phyloP scores from a whole-genome alignment of 2,888 invertebrate genomes.

The Masnerella sp. region DNA sequence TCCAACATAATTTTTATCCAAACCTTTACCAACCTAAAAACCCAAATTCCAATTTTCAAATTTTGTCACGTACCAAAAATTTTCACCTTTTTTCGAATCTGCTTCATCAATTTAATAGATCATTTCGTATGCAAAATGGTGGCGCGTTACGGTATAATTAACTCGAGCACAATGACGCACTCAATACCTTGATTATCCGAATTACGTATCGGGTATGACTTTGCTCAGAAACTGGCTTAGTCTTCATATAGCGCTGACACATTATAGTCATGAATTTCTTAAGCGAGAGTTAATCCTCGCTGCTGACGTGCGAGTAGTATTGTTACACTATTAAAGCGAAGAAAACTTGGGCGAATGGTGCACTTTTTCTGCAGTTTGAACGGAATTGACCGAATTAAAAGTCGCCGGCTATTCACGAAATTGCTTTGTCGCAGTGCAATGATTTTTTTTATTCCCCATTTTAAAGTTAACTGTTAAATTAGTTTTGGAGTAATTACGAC shows the following conservation, averaged over 20 bases:
- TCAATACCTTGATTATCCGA: conserved; percentile 27
- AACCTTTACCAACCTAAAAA: too few relatives aligned
- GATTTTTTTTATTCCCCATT: too few relatives aligned
- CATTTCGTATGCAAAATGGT: neutral
- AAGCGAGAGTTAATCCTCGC: conserved; percentile 17
- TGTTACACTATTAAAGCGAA: conserved; percentile 14
- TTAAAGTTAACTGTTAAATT: too few relatives aligned
- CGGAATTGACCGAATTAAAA: conserved; percentile 4
- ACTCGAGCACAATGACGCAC: neutral
- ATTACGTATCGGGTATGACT: conserved; percentile 12
- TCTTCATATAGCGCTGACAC: conserved; percentile 26
- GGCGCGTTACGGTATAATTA: neutral
- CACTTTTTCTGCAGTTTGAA: neutral
- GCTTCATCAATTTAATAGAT: too few relatives aligned
- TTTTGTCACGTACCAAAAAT: too few relatives aligned
- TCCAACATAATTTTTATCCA: too few relatives aligned
- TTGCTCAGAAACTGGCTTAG: conserved; percentile 19
- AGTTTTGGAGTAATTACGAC: too few relatives aligned
- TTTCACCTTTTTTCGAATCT: too few relatives aligned
- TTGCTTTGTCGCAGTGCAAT: too few relatives aligned
- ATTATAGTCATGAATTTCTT: conserved; percentile 33
- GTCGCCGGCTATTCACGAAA: too few relatives aligned
- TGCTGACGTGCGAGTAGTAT: conserved; percentile 25
- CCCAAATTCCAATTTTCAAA: too few relatives aligned
- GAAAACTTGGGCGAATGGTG: neutral